Percentiles rank a stretch among this genome's conserved stretches.
Conservation (phyloP, 2,113 vertebrate species). For the Arenaria interpres region DNA sequence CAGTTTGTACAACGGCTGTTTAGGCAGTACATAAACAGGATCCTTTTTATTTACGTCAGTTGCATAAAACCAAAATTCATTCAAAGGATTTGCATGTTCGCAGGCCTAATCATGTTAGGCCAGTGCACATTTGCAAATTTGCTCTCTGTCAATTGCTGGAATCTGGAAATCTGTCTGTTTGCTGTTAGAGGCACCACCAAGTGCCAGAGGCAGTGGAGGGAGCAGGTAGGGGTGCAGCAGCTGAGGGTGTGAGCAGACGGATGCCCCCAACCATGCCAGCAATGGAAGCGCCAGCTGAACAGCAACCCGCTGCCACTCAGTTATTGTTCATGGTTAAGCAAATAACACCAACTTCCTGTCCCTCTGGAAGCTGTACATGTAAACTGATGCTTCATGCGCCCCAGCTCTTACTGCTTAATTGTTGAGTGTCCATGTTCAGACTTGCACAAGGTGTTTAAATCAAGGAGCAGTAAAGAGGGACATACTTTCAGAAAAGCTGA, state of each 20-base stretch:
- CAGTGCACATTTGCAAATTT: slow-evolving; percentile 21
- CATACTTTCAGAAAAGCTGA: background rate
- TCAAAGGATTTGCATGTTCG: slow-evolving; percentile 40
- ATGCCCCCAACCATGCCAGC: background rate
- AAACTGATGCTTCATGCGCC: background rate
- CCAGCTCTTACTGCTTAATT: background rate
- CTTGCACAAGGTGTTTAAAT: background rate
- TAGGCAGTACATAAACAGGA: slow-evolving; percentile 39
- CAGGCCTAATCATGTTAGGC: slow-evolving; percentile 53
- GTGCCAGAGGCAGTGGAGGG: background rate
- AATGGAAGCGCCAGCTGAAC: background rate
- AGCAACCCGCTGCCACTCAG: background rate
- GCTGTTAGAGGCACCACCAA: background rate
- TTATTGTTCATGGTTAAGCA: slow-evolving; percentile 2
- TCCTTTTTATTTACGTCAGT: slow-evolving; percentile 43
- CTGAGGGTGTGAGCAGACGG: background rate
- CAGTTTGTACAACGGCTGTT: background rate
- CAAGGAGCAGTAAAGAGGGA: background rate
- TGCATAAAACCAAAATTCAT: slow-evolving; percentile 44
- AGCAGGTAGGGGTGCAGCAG: slow-evolving; percentile 35
- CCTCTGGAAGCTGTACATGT: background rate
- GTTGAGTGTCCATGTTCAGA: background rate
- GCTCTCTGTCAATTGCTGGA: slow-evolving; percentile 3
- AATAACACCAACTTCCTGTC: slow-evolving; percentile 3
- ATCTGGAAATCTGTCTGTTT: slow-evolving; percentile 34